Percentiles rank a stretch among this genome's conserved stretches.
phyloP scores from a whole-genome alignment of 1,140 invertebrate genomes.

The Drosophila mojavensis region DNA sequence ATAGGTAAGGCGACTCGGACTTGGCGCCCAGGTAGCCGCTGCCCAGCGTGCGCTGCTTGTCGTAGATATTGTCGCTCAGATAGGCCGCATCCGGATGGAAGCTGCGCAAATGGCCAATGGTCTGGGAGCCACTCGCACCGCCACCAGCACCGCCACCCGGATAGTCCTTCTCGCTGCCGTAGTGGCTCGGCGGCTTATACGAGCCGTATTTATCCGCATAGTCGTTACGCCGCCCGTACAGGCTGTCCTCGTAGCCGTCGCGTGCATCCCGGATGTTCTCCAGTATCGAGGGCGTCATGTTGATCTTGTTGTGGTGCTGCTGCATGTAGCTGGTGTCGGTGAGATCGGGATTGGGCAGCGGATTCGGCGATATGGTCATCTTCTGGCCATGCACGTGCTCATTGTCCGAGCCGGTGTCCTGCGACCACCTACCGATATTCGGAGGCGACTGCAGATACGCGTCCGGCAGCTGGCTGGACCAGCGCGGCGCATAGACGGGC shows the following conservation, averaged over 20 bases:
- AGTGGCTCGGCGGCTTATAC: conserved; percentile 81
- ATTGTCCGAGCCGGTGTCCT: conserved; percentile 90
- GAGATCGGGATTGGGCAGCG: conserved; percentile 89
- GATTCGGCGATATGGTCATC: conserved; percentile 87
- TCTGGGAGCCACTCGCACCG: conserved; percentile 64
- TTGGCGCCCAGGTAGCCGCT: conserved; percentile 72
- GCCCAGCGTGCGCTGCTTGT: conserved; percentile 74
- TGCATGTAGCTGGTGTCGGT: conserved; percentile 86
- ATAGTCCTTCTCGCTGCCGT: conserved; percentile 81
- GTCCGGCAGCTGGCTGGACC: conserved; percentile 89
- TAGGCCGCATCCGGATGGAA: conserved; percentile 78
- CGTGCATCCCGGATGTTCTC: conserved; percentile 86
- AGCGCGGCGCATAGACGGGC: conserved; percentile 88
- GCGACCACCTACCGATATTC: conserved; percentile 89
- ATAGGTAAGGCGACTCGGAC: conserved; percentile 79
- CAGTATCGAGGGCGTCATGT: conserved; percentile 86
- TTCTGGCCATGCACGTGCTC: conserved; percentile 87
- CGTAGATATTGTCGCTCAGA: conserved; percentile 80
- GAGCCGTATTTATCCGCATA: conserved; percentile 80
- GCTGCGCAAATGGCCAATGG: conserved; percentile 78
- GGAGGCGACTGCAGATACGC: conserved; percentile 85
- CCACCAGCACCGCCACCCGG: conserved; percentile 47
- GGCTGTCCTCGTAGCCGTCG: conserved; percentile 84
- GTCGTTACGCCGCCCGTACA: conserved; percentile 73
- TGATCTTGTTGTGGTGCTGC: conserved; percentile 84